phyloP scores from a whole-genome alignment of 2,797 vertebrate genomes.

The Trachops cirrhosus region DNA sequence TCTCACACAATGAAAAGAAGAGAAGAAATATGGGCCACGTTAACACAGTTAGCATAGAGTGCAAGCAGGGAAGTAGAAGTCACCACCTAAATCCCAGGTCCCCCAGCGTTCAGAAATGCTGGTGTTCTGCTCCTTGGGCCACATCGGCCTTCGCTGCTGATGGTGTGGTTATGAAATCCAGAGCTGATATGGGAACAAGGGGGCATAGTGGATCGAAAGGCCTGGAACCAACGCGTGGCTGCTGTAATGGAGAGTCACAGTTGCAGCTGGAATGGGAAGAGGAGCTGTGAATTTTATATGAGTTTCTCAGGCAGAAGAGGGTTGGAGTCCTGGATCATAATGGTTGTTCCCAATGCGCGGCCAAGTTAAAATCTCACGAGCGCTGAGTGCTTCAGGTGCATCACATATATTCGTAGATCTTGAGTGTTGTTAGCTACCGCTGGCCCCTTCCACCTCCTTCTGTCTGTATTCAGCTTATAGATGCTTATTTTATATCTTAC shows the following conservation, averaged over 20 bases:
- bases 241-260: too few relatives aligned
- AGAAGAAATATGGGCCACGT: background rate
- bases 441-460: too few relatives aligned
- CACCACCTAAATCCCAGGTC: background rate
- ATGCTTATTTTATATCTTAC: background rate
- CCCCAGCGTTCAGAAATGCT: accelerated
- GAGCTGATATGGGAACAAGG: background rate
- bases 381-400: accelerated
- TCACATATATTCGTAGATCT: background rate
- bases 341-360: background rate
- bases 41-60: background rate
- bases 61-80: background rate
- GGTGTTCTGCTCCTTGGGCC: background rate
- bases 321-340: background rate
- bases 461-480: background rate
- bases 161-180: background rate
- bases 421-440: background rate
- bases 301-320: background rate
- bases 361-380: background rate
- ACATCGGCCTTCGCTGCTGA: background rate
- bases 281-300: background rate
- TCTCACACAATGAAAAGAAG: background rate
- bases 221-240: too few relatives aligned
- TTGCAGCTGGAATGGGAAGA: background rate
- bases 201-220: background rate